These are phyloP conservation scores for Chionomys nivalis DNA, from an alignment of 2,113 vertebrate genomes.

Conservation along the genomic window DNA sequence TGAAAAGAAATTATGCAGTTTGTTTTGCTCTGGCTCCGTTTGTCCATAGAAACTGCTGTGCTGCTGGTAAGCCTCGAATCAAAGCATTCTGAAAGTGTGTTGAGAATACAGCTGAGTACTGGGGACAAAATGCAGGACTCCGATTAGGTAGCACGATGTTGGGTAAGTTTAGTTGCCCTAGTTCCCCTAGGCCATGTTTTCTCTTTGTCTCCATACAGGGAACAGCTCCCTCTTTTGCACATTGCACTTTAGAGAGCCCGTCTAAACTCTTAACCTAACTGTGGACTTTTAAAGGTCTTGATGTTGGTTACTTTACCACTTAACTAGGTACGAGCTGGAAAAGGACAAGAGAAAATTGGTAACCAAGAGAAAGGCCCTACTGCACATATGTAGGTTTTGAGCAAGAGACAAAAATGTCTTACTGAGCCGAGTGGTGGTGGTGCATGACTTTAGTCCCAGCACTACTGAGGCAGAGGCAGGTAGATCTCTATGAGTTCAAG, in stretches of 20 bases:
- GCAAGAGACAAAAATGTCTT: neutral
- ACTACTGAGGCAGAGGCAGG: neutral
- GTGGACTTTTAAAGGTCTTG: neutral
- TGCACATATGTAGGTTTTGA: neutral
- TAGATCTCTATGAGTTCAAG: neutral
- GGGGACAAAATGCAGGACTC: neutral
- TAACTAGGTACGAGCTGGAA: neutral
- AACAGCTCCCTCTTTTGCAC: too few species aligned
- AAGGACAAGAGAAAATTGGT: neutral
- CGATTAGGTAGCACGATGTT: neutral
- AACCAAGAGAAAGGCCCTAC: neutral
- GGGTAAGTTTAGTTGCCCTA: neutral
- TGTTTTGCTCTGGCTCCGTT: neutral
- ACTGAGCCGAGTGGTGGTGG: neutral
- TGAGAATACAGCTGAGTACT: neutral
- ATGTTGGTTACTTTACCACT: neutral
- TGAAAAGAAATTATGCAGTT: neutral
- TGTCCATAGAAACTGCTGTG: neutral
- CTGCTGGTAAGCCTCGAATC: constrained; percentile 8
- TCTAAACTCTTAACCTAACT: neutral
- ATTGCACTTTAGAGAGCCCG: too few species aligned
- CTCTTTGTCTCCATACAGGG: too few species aligned
- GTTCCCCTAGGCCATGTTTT: too few species aligned
- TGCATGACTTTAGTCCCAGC: too few species aligned
- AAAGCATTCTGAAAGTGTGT: neutral